Evolutionary conservation across 92 coral and sea anemone genomes (phyloP), one percentile per base, ranked within the genome.

Genomic region (Paramuricea clavata): DNA sequence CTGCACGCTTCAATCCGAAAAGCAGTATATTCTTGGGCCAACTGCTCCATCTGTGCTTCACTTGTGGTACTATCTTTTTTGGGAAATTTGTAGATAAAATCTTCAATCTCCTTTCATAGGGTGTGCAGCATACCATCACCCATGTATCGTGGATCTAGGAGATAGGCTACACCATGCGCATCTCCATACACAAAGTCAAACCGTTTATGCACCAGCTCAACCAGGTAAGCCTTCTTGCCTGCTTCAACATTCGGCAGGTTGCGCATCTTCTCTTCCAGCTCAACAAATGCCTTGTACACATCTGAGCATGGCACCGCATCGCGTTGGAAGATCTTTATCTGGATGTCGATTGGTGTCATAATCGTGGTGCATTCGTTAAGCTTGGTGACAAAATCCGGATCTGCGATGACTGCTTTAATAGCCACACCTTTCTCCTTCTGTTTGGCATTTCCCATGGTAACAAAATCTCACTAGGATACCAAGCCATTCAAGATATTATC

Each of bases 381-480:
- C 59, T 50, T 50, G 59, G 22, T 19, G 22, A 50, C 59, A 50
- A 50, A 50, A 50, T 50, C 59, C 2, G 65, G 65, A 57, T 57
- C 65, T 64, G 72, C 16, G 72, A 64, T 64, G 5, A 64, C 72
- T 64, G 72, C 72, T 25, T 64, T 26, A 25, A 25, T 64, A 3
- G 72, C 72, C 19, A 64, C 72, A 64, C 72, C 7, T 26, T 64
- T 64, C 16, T 64, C 72, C 72, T 26, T 64, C 16, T 64, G 72
- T 64, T 64, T 64, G 72, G 72, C 72, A 64, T 64, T 64, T 64
- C 72, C 72, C 34, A 2, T 64, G 72, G 72, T 64, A 16, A 64
- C 39, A 16, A 50, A 50, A 19, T 16, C 59, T 2, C 49, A 42
- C 49, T 50, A 4, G 11, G 59, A 50, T 16, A 50, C 59, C 22